Evolutionary conservation across 2,113 vertebrate species (phyloP).

Genomic region (Crotalus tigris): DNA sequence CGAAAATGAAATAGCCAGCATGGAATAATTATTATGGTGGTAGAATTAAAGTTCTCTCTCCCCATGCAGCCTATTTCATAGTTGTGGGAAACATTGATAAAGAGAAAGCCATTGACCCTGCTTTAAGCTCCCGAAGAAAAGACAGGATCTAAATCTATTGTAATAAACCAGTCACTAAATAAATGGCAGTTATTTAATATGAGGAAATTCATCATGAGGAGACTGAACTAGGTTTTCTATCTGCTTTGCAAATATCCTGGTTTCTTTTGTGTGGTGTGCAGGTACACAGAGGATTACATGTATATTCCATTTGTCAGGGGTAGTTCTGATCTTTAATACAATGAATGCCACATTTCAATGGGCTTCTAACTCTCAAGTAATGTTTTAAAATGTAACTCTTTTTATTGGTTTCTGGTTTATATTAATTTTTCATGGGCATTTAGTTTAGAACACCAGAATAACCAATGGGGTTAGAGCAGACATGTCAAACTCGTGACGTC

Average conservation of each 20-base stretch:
- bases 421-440: neutral
- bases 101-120: neutral
- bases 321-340: neutral
- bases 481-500: too few species aligned
- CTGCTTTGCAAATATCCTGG: neutral
- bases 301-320: neutral
- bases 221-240: too few species aligned
- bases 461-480: neutral
- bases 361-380: neutral
- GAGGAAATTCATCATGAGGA: too few species aligned
- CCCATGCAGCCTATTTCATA: too few species aligned
- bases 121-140: too few species aligned
- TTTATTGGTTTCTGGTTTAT: neutral
- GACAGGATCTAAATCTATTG: too few species aligned
- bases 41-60: too few species aligned
- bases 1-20: neutral
- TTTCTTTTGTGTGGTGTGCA: too few species aligned
- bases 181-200: too few species aligned
- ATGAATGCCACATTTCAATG: neutral
- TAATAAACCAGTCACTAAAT: too few species aligned
- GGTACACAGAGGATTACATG: neutral
- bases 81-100: neutral
- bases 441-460: too few species aligned
- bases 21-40: neutral
- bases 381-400: neutral